These are phyloP conservation scores for Octodon degus DNA, from an alignment of 2,113 vertebrate genomes.

Conservation along the genomic window DNA sequence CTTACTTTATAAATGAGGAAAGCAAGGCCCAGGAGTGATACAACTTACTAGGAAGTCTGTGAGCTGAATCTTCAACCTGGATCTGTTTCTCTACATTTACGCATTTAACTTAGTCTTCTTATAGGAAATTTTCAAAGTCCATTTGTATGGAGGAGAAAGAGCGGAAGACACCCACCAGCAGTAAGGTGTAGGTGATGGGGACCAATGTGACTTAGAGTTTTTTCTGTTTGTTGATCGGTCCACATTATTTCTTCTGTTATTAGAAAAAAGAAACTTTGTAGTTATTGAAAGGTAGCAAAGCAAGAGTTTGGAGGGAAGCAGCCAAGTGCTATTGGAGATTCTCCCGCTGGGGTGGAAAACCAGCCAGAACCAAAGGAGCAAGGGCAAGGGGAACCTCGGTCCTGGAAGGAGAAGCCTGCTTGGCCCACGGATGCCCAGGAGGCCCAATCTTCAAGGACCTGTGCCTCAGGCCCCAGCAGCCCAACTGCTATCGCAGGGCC, in stretches of 20 bases:
- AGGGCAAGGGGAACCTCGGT: background rate
- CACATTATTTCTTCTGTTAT: background rate
- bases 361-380: background rate
- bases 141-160: background rate
- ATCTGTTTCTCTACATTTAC: background rate
- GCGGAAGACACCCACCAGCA: background rate
- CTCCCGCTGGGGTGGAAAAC: background rate
- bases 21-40: background rate
- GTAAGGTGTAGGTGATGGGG: background rate
- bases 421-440: background rate
- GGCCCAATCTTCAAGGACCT: background rate
- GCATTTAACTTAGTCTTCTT: background rate
- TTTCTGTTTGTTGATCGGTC: background rate
- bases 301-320: background rate
- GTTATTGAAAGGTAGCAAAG: constrained; percentile 31
- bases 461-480: background rate
- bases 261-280: background rate
- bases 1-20: background rate
- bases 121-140: background rate
- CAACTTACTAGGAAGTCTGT: background rate
- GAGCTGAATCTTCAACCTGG: background rate
- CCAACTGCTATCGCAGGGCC: background rate
- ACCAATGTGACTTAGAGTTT: background rate
- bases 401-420: background rate
- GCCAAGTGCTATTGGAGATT: background rate